Evolutionary conservation across 92 coral and sea anemone genomes (phyloP).

Genomic region (Porites evermanni): DNA sequence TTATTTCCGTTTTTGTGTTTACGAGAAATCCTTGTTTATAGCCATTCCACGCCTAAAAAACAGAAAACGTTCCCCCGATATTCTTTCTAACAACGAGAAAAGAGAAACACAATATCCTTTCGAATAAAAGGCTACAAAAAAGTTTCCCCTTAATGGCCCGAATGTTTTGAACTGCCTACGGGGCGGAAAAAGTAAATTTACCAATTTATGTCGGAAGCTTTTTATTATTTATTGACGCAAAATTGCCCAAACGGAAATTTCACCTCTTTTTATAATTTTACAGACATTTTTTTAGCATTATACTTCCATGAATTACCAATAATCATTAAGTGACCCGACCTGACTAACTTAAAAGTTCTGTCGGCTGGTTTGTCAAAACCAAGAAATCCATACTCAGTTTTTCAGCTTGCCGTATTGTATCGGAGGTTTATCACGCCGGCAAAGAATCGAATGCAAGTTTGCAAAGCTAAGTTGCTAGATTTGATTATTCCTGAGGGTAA

Average conservation of each 20-base stretch:
- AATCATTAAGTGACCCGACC: slow-evolving; percentile 53
- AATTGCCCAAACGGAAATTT: slow-evolving; percentile 67
- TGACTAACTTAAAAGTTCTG: slow-evolving; percentile 46
- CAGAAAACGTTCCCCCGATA: neutral
- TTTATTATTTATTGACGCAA: slow-evolving; percentile 37
- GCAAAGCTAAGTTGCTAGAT: neutral
- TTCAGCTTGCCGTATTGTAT: neutral
- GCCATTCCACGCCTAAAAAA: neutral
- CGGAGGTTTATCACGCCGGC: slow-evolving; percentile 23
- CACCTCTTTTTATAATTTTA: slow-evolving; percentile 59
- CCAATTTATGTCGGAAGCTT: slow-evolving; percentile 39
- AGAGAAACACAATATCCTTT: neutral
- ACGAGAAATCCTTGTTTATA: neutral
- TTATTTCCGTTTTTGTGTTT: no score
- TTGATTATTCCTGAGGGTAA: slow-evolving; percentile 38
- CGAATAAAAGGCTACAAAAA: slow-evolving; percentile 11
- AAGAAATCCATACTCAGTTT: neutral
- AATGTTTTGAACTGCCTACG: slow-evolving; percentile 27
- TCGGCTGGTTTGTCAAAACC: neutral
- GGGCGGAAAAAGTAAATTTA: slow-evolving; percentile 18
- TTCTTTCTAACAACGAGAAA: slow-evolving; percentile 5
- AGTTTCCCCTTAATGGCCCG: neutral
- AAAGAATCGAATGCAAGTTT: slow-evolving; percentile 12
- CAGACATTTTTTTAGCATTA: slow-evolving; percentile 53
- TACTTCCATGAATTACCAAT: slow-evolving; percentile 52